Evolutionary conservation across 2,888 invertebrate genomes (phyloP).

Genomic region (Scaptomyza cyrtandrae): DNA sequence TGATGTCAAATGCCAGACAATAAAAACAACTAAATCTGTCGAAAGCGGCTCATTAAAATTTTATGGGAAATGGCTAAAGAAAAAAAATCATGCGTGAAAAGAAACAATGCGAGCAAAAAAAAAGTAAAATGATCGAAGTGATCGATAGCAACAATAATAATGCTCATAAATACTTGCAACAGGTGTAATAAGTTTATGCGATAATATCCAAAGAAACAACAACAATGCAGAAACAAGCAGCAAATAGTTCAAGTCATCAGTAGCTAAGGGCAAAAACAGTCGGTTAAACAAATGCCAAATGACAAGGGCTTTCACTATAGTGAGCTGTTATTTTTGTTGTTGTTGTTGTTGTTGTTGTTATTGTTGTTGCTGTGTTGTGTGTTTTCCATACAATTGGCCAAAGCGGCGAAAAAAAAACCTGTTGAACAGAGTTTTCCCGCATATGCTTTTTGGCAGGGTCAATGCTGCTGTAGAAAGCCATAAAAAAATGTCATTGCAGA

Average conservation of each 20-base stretch:
- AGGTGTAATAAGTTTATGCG: constrained; percentile 49
- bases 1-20: constrained; percentile 53
- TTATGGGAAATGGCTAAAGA: constrained; percentile 42
- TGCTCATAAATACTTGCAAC: constrained; percentile 27
- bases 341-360: not conserved
- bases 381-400: constrained; percentile 51
- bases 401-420: constrained; percentile 64
- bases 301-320: constrained; percentile 61
- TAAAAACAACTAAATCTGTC: constrained; percentile 28
- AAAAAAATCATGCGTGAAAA: constrained; percentile 24
- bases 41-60: constrained; percentile 56
- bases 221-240: constrained; percentile 3
- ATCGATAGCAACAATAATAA: constrained; percentile 16
- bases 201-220: constrained; percentile 43
- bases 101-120: constrained; percentile 29
- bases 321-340: constrained; percentile 5
- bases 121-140: constrained; percentile 18
- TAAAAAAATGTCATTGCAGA: constrained; percentile 66
- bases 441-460: constrained; percentile 70
- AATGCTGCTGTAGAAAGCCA: constrained; percentile 73
- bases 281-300: constrained; percentile 13
- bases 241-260: constrained; percentile 11
- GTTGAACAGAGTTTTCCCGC: constrained; percentile 76
- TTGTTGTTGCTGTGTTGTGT: not conserved
- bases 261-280: constrained; percentile 35